Conservation (phyloP, 2,888 invertebrate species). For the Lydus trimaculatus region DNA sequence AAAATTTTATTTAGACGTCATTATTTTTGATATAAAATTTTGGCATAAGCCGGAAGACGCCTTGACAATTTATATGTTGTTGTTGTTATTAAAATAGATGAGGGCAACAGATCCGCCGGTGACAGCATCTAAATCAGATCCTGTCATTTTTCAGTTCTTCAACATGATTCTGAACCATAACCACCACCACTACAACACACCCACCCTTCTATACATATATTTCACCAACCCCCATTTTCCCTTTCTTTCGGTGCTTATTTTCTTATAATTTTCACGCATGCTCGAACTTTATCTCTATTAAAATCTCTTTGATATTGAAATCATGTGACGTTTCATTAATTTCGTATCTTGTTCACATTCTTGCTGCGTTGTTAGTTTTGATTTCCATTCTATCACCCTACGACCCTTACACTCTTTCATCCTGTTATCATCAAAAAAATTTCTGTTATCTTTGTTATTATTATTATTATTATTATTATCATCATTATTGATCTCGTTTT, state of each 20-base stretch:
- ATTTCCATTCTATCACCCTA: slow-evolving; percentile 33
- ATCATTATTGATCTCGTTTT: neutral
- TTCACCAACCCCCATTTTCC: neutral
- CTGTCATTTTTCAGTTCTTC: slow-evolving; percentile 50
- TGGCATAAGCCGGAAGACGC: too few relatives aligned
- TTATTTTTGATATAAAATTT: too few relatives aligned
- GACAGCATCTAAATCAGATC: slow-evolving; percentile 50
- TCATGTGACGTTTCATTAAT: slow-evolving; percentile 63
- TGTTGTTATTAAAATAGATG: slow-evolving; percentile 1
- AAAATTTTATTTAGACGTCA: too few relatives aligned
- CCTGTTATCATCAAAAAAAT: neutral
- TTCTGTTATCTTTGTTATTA: neutral
- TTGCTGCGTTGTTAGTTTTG: slow-evolving; percentile 47
- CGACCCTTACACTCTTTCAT: neutral
- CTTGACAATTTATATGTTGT: neutral
- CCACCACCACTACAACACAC: neutral
- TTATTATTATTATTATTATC: neutral
- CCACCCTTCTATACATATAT: slow-evolving; percentile 26
- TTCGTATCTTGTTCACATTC: slow-evolving; percentile 57
- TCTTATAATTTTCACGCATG: slow-evolving; percentile 62
- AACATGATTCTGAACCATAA: slow-evolving; percentile 28
- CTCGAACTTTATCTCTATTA: slow-evolving; percentile 61
- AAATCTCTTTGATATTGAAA: slow-evolving; percentile 62
- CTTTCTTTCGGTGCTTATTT: slow-evolving; percentile 47
- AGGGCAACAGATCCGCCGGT: slow-evolving; percentile 3